Base-by-base conservation (phyloP, 2,113 vertebrate species). In the Siphamia tubifer region DNA sequence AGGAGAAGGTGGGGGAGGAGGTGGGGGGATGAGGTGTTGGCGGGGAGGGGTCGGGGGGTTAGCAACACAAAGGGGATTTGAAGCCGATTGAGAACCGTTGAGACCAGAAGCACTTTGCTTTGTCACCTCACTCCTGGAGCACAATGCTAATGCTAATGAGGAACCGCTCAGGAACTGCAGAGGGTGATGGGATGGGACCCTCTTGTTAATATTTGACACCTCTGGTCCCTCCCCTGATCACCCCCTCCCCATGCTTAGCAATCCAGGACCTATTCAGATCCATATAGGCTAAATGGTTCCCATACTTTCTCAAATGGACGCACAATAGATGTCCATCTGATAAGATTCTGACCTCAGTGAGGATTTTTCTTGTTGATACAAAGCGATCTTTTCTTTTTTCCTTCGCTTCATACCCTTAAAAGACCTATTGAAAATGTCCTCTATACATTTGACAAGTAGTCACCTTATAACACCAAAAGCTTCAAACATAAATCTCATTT, bases 131-230 rank as follows among this genome's bases (percentile, higher is more conserved):
- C 68, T 86, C 57, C 62, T 30, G 16, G 43, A 44, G 68, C 75
- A 90, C 90, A 86, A 89, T 83, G 51, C 60, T 39, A 83, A 90
- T 89, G 88, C 84, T 90, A 89, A 91, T 88, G 81, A 81, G 65
- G 88, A 58, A 79, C 79, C 5, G 63, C 83, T 76, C 57, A 45
- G 34, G 61, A 71, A 53, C 77, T 68, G 74, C 67, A 86, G 79
- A 80, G 86, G 72, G 64, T 61, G 73, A 74, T 35, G 83, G 32
- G 74, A 65, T 63, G 61, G 68, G 69, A 72, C 68, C 68, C 67
- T 75, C 77, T 71, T 54, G 74, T 84, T 86, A 68, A 82, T 79
- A 71, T 66, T 76, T 80, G 73, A 80, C 83, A 80, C 65, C 48
- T 52, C 48, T 15, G 24, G 47, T 11, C 31, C 38, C 16, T 34